Evolutionary conservation across 30 jellyfish, hydroid and myxozoan species (phyloP).

Genomic region (Aurelia coerulea): DNA sequence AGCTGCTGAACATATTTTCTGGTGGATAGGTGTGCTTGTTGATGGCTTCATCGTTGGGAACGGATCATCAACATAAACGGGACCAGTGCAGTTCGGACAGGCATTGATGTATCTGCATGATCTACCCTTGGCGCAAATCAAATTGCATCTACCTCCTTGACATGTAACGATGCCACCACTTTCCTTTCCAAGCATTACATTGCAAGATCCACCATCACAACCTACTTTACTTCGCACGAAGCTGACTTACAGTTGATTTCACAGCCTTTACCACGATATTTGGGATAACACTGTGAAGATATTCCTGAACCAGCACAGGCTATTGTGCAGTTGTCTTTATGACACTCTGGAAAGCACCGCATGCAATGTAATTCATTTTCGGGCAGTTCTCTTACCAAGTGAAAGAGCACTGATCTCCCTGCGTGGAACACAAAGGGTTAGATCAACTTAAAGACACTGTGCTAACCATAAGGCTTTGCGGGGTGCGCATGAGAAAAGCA

Average conservation of each 20-base stretch:
- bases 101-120: too few relatives aligned
- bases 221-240: neutral
- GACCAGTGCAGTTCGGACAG: too few relatives aligned
- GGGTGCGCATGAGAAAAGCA: too few relatives aligned
- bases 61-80: too few relatives aligned
- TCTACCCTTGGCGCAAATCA: slow-evolving; percentile 40
- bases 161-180: slow-evolving; percentile 17
- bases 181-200: slow-evolving; percentile 21
- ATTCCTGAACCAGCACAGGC: neutral
- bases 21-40: too few relatives aligned
- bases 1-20: too few relatives aligned
- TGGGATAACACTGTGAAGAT: slow-evolving; percentile 22
- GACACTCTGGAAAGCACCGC: slow-evolving; percentile 24
- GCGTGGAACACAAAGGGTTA: neutral
- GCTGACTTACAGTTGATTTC: slow-evolving; percentile 32
- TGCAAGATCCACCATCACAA: slow-evolving; percentile 33
- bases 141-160: slow-evolving; percentile 9
- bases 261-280: slow-evolving; percentile 23
- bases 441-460: neutral
- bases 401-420: slow-evolving; percentile 12
- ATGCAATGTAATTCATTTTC: slow-evolving; percentile 20
- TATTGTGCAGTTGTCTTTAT: slow-evolving; percentile 33
- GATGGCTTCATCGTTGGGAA: too few relatives aligned
- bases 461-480: too few relatives aligned
- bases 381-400: slow-evolving; percentile 24